Percentiles rank a stretch among this genome's conserved stretches.
Conservation (phyloP, 2,113 vertebrate species). For the Halcyon malimbica region DNA sequence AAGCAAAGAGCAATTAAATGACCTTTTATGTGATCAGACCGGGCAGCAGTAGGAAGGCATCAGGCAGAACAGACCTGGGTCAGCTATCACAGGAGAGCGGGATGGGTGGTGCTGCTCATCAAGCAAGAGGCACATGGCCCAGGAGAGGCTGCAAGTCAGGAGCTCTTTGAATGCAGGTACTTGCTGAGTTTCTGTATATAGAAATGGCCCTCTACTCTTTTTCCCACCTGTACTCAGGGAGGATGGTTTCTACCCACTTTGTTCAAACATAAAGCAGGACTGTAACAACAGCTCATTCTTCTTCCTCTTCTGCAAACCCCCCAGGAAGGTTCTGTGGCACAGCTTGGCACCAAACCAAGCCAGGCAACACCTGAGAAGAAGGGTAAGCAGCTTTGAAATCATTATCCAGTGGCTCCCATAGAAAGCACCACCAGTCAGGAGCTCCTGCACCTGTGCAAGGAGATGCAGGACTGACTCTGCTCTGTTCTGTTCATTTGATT, state of each 20-base stretch:
- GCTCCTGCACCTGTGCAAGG: accelerated
- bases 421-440: neutral
- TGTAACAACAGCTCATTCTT: neutral
- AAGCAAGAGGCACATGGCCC: neutral
- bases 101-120: neutral
- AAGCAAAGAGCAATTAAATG: neutral
- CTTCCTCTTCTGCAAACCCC: neutral
- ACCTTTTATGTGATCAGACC: neutral
- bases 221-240: neutral
- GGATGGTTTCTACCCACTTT: neutral
- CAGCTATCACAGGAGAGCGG: neutral
- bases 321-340: accelerated
- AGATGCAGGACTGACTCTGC: neutral
- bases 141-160: neutral
- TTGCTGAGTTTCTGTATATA: neutral
- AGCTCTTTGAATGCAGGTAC: neutral
- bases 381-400: neutral
- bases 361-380: neutral
- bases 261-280: neutral
- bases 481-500: neutral
- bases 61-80: neutral
- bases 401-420: neutral
- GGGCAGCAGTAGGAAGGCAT: neutral
- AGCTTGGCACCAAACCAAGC: neutral
- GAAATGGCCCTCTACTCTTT: neutral